These are phyloP conservation scores for Amphiprion percula DNA, from an alignment of 2,113 vertebrate species.

Conservation along the genomic window DNA sequence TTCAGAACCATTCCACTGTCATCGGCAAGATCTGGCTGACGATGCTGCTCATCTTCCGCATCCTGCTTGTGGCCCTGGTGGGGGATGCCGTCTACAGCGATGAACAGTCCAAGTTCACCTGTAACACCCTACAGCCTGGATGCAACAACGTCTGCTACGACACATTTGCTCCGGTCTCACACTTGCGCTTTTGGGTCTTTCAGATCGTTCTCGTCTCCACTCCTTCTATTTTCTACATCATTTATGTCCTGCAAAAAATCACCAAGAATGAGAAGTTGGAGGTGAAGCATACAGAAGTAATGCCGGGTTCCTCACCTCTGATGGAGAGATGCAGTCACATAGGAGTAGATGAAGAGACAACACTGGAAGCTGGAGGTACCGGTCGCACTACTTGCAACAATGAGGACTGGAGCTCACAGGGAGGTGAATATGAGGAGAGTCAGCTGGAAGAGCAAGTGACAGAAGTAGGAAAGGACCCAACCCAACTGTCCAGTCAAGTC, in stretches of 20 bases:
- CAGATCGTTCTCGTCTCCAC: slow-evolving; percentile 83
- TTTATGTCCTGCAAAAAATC: slow-evolving; percentile 83
- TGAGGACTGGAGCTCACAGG: slow-evolving; percentile 52
- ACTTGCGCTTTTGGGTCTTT: slow-evolving; percentile 83
- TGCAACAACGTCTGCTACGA: slow-evolving; percentile 82
- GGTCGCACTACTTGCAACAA: slow-evolving; percentile 12
- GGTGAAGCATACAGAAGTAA: slow-evolving; percentile 53
- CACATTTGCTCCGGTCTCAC: slow-evolving; percentile 79
- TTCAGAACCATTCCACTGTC: slow-evolving; percentile 83
- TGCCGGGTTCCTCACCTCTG: slow-evolving; percentile 32
- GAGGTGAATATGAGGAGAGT: slow-evolving; percentile 53
- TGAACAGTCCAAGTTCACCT: slow-evolving; percentile 83
- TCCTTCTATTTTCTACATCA: slow-evolving; percentile 81
- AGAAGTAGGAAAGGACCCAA: slow-evolving; percentile 69
- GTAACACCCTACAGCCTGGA: slow-evolving; percentile 82
- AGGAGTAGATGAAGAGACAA: slow-evolving; percentile 35
- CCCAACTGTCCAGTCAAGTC: slow-evolving; percentile 73
- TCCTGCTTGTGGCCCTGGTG: slow-evolving; percentile 81
- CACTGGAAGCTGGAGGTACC: slow-evolving; percentile 30
- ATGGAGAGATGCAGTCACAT: slow-evolving; percentile 25
- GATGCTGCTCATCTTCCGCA: slow-evolving; percentile 83
- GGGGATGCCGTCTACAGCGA: slow-evolving; percentile 82
- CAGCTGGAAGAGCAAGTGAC: slow-evolving; percentile 64
- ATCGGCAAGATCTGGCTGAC: slow-evolving; percentile 85
- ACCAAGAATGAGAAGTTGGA: slow-evolving; percentile 78